Evolutionary conservation across 2,113 vertebrate species (phyloP), one percentile per base, ranked within the genome.

Genomic region (Eretmochelys imbricata): DNA sequence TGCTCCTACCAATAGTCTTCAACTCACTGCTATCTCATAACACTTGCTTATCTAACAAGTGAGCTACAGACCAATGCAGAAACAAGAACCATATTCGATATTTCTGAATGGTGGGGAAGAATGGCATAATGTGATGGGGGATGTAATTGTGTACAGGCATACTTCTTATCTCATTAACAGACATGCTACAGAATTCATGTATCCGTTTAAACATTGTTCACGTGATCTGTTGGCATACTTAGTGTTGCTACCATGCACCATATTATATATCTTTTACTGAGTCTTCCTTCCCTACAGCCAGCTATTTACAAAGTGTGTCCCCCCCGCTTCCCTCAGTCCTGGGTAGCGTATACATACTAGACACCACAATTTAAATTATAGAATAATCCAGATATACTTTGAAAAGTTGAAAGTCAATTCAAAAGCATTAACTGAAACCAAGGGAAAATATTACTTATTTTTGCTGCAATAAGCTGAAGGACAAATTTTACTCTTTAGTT

Each of bases 321-420:
- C 25, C 42, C 13, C 42, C 11, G 12, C 42, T 48, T 78, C 75
- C 25, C 22, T 78, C 42, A 29, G 24, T 48, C 25, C 22, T 27
- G 75, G 6, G 12, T 78, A 78, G 22, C 42, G 29, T 48, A 48
- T 46, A 27, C 8, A 2, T 48, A 78, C 20, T 46, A 27, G 75
- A 2, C 29, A 78, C 42, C 78, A 1, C 2, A 72, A 62, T 82
- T 51, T 53, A 81, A 38, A 38, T 72, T 22, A 72, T 38, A 72
- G 59, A 31, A 20, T 29, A 10, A 91, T 49, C 53, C 72, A 14
- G 2, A 10, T 20, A 22, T 2, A 10, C 22, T 50, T 0, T 0
- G 65, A 54, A 84, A 79, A 85, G 50, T 29, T 49, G 29, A 80
- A 50, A 10, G 82, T 1, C 0, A 91, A 80, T 13, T 42, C 76